Base-by-base conservation (phyloP, 1,140 invertebrate genomes). In the Heliothis subflexa region DNA sequence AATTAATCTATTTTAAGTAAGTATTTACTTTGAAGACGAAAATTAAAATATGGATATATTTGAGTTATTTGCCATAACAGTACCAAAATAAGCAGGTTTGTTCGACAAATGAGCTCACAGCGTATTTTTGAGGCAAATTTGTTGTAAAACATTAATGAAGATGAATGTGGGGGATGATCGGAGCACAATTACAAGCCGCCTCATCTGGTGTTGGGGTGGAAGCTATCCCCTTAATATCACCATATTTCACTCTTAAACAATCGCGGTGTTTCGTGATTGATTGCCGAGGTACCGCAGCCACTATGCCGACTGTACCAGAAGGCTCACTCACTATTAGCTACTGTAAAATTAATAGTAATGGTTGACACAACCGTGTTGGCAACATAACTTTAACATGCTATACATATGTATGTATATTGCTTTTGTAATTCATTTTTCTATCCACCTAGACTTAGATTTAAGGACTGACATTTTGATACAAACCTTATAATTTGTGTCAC, bases 201-300 rank as follows among this genome's bases (percentile, higher is more conserved):
- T 74, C 71, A 50, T 74, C 71, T 74, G 71, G 71, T 59, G 55
- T 16, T 14, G 66, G 45, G 55, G 71, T 25, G n/a, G 71, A 61
- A 57, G 71, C 66, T 14, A 70, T 70, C 61, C 78, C 61, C 61
- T 52, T 80, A 80, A 80, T 80, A 80, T 80, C 68, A 75, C 74
- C 66, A 80, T 80, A 80, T 80, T 80, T 77, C 71, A 78, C 64
- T 78, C 57, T 73, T 81, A 78, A 81, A 81, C 75, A 81, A 81
- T 81, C 61, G 68, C 71, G 66, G 79, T 66, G 77, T 79, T 55
- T 61, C 21, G 50, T 81, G 82, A 78, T 81, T 81, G 82, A 81
- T 78, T 77, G 66, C 77, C 33, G 45, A 18, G 54, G 18, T n/a
- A 52, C 66, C 13, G 16, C 45, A 14, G 21, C 66, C 66, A 14